Evolutionary conservation across 2,797 vertebrate species (phyloP).

Genomic region (Sylvilagus floridanus): DNA sequence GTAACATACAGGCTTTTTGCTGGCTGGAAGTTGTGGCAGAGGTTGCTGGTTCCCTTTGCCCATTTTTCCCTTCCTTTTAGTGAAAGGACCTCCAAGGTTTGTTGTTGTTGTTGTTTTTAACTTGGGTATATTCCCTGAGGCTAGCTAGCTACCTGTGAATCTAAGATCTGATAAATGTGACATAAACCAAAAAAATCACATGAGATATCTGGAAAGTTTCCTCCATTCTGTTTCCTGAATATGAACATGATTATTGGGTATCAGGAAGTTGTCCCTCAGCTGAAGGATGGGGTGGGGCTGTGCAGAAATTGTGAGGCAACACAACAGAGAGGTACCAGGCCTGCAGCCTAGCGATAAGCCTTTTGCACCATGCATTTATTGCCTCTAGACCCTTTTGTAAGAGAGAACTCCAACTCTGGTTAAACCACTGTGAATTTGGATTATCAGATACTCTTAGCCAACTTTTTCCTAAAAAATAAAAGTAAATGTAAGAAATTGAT

Average conservation of each 20-base stretch:
- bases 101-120: background rate
- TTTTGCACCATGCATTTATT: background rate
- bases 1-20: too few relatives aligned
- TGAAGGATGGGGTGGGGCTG: background rate
- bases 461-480: constrained; percentile 20
- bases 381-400: background rate
- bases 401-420: background rate
- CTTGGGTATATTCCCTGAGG: background rate
- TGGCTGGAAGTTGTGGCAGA: background rate
- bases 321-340: background rate
- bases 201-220: background rate
- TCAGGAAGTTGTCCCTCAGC: background rate
- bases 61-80: background rate
- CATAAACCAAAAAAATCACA: background rate
- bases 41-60: background rate
- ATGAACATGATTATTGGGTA: background rate
- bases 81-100: background rate
- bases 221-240: background rate
- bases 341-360: background rate
- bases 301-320: background rate
- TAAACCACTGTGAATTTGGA: constrained; percentile 5
- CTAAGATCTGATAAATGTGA: background rate
- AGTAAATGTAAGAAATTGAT: background rate
- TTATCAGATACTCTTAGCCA: background rate
- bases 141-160: background rate